Base-by-base conservation (phyloP, 2,888 invertebrate genomes). In the Tenthredo mesomela region DNA sequence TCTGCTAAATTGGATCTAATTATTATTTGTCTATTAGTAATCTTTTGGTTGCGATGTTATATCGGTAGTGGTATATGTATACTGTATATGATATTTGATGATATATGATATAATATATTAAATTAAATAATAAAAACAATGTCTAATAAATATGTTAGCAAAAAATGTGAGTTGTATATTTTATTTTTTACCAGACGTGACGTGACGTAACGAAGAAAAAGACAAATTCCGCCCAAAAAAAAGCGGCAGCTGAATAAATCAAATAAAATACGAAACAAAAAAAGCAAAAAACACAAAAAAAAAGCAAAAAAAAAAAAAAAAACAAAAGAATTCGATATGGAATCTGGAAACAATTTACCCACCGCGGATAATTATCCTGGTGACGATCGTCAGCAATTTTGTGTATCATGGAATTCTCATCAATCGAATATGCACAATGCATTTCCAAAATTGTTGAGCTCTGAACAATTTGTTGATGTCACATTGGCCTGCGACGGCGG, bases 401-500 rank as follows among this genome's bases (percentile, higher is more conserved):
- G 96, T 91, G 96, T 97, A 75, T 95, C 97, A 87, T 97, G 97
- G 97, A 97, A 97, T 93, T 97, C 97, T 84, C 97, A 97, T 93
- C 97, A 97, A 90, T 95, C 96, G 4, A 97, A 97, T 91, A 95
- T 97, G 93, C 97, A 96, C 91, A 95, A 96, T 88, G 96, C 96
- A 83, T 97, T 97, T 92, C 97, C 97, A 2, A 96, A 96, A 78
- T 94, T 97, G 65, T 95, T 97, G 25, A 95, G 96, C 58, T 96
- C 96, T 10, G 97, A 97, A 92, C 96, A 96, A 92, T 97, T 98
- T 92, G 97, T 97, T 1, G 98, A 98, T 93, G 97, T 97, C 78
- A 98, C 98, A 1, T 93, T 98, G 84, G 97, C 97, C 15, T 97
- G 97, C 91, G 98, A 98, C 93, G 97, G 97, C 0, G 95, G 96